phyloP scores from a whole-genome alignment of 2,113 vertebrate genomes.

The Bothrops jararaca region DNA sequence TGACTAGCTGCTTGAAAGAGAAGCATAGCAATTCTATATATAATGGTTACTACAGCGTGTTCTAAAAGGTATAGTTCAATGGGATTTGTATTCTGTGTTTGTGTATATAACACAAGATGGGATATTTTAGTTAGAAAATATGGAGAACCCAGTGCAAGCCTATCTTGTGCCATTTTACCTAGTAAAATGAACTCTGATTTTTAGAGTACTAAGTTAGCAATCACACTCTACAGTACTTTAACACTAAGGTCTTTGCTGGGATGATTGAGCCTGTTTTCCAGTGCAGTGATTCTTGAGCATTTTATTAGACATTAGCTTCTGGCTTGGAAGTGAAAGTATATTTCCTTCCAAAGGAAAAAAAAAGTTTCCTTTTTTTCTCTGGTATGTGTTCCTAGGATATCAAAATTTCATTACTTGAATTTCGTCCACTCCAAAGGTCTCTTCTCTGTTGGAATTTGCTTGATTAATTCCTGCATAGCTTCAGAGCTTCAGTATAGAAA shows the following conservation, averaged over 20 bases:
- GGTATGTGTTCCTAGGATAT: not conserved
- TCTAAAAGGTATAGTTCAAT: not conserved
- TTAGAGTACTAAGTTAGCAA: not conserved
- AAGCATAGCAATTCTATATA: not conserved
- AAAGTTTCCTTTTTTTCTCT: not conserved
- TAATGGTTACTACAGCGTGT: not conserved
- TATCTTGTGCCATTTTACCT: constrained; percentile 23
- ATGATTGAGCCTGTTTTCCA: not conserved
- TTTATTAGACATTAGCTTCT: not conserved
- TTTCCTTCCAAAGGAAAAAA: not conserved
- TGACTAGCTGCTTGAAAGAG: not conserved
- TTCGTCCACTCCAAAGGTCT: not conserved
- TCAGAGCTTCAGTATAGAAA: not conserved
- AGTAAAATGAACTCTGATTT: constrained; percentile 36
- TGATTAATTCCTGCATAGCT: not conserved
- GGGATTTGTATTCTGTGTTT: constrained; percentile 14
- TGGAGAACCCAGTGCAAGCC: not conserved
- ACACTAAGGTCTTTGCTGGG: not conserved
- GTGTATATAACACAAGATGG: not conserved
- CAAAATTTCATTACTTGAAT: not conserved
- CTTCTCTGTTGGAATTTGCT: not conserved
- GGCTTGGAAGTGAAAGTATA: not conserved
- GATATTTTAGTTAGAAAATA: not conserved
- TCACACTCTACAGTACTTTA: not conserved
- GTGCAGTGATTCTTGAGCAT: not conserved